Conservation (phyloP, 2,113 vertebrate species). For the Hepsetus odoe region DNA sequence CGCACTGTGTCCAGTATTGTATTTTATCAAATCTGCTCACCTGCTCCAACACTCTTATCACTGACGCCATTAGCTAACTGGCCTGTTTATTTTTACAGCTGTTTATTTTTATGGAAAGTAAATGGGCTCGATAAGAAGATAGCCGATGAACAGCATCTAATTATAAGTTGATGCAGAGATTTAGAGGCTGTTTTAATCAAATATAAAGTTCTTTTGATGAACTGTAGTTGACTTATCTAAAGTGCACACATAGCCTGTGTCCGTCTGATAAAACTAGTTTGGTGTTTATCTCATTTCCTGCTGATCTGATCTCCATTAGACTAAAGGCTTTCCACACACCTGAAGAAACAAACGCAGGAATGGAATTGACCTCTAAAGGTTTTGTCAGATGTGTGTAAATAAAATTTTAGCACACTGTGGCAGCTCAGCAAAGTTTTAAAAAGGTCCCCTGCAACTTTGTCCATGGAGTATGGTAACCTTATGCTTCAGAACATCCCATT, state of each 20-base stretch:
- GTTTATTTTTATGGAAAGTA: background rate
- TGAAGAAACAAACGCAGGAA: slow-evolving; percentile 27
- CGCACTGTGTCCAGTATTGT: background rate
- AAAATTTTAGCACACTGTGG: background rate
- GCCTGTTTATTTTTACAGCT: background rate
- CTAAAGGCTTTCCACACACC: slow-evolving; percentile 36
- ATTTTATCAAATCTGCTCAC: slow-evolving; percentile 12
- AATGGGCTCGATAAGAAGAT: background rate
- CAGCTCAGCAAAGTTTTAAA: too few species aligned
- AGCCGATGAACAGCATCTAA: background rate
- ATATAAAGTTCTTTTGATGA: slow-evolving; percentile 22
- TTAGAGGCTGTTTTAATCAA: background rate
- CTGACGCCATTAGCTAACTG: slow-evolving; percentile 8
- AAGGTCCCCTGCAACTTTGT: too few species aligned
- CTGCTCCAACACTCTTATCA: slow-evolving; percentile 1
- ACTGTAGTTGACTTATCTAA: slow-evolving; percentile 14
- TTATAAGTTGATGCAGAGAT: background rate
- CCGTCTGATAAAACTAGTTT: slow-evolving; percentile 23
- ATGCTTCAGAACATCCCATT: too few species aligned
- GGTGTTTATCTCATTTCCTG: slow-evolving; percentile 43
- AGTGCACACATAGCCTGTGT: slow-evolving; percentile 27
- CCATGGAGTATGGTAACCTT: too few species aligned
- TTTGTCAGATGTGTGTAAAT: slow-evolving; percentile 2
- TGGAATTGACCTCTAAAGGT: slow-evolving; percentile 38
- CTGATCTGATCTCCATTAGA: slow-evolving; percentile 35